Conservation (phyloP, 2,888 invertebrate genomes). For the Taphrorychus bicolor region DNA sequence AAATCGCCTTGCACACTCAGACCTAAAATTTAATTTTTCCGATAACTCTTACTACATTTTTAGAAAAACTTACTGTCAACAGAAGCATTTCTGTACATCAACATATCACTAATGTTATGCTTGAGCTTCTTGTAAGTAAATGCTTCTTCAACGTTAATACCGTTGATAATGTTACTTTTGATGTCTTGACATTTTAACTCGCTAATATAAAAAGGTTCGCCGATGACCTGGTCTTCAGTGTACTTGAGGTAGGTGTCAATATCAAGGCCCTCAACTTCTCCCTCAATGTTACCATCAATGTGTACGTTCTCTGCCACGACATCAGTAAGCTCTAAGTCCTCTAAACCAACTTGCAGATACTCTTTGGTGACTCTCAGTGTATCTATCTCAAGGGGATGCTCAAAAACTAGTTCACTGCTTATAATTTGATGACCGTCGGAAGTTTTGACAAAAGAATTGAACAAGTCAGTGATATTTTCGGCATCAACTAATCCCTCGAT, state of each 20-base stretch:
- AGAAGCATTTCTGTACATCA: slow-evolving; percentile 57
- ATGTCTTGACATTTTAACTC: slow-evolving; percentile 52
- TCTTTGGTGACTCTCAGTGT: background rate
- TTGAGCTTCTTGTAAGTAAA: slow-evolving; percentile 45
- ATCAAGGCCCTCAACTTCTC: slow-evolving; percentile 53
- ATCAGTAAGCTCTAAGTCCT: slow-evolving; percentile 25
- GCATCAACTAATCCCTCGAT: slow-evolving; percentile 59
- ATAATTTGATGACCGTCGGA: slow-evolving; percentile 57
- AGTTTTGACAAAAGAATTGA: slow-evolving; percentile 57
- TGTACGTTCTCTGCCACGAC: slow-evolving; percentile 34
- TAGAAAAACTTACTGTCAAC: slow-evolving; percentile 52
- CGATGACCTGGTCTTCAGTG: slow-evolving; percentile 52
- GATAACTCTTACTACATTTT: background rate
- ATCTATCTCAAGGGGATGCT: slow-evolving; percentile 32
- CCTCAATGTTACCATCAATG: slow-evolving; percentile 53
- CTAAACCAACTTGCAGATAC: slow-evolving; percentile 14
- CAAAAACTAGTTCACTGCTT: slow-evolving; percentile 57
- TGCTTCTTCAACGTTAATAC: slow-evolving; percentile 49
- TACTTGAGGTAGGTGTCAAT: slow-evolving; percentile 55
- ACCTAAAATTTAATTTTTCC: slow-evolving; percentile 44
- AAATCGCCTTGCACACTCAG: slow-evolving; percentile 56
- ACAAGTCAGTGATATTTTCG: slow-evolving; percentile 59
- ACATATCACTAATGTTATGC: slow-evolving; percentile 52
- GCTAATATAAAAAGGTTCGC: slow-evolving; percentile 53
- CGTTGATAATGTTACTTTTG: slow-evolving; percentile 54